Conservation (phyloP, 2,797 vertebrate species). For the Tinamus major region DNA sequence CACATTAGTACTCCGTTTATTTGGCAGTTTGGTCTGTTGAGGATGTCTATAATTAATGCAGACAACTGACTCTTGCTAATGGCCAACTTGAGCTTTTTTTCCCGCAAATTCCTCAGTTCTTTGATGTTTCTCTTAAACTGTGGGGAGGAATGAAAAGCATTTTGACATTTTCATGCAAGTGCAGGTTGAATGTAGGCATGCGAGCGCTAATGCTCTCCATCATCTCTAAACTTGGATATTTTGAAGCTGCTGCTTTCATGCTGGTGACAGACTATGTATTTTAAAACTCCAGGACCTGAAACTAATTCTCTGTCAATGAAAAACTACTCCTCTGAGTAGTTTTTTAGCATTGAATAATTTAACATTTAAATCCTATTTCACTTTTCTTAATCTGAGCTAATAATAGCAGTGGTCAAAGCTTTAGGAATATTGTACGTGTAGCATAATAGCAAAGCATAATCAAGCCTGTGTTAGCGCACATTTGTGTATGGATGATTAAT, state of each 20-base stretch:
- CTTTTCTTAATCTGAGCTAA: not conserved
- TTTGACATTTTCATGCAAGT: not conserved
- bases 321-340: not conserved
- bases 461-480: not conserved
- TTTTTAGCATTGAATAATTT: not conserved
- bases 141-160: conserved; percentile 3
- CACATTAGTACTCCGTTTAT: not conserved
- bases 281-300: conserved; percentile 3
- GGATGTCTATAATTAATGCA: not conserved
- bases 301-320: not conserved
- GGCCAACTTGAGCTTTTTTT: not conserved
- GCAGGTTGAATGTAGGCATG: not conserved
- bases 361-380: not conserved
- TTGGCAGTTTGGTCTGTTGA: not conserved
- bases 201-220: not conserved
- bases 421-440: not conserved
- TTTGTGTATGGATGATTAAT: not conserved
- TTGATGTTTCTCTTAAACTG: not conserved
- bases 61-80: conserved; percentile 42
- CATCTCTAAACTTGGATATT: not conserved
- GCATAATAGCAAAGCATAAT: not conserved
- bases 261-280: not conserved
- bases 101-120: not conserved
- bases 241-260: not conserved
- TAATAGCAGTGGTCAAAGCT: not conserved